phyloP scores from a whole-genome alignment of 2,797 vertebrate species.

The Syngnathus acus region DNA sequence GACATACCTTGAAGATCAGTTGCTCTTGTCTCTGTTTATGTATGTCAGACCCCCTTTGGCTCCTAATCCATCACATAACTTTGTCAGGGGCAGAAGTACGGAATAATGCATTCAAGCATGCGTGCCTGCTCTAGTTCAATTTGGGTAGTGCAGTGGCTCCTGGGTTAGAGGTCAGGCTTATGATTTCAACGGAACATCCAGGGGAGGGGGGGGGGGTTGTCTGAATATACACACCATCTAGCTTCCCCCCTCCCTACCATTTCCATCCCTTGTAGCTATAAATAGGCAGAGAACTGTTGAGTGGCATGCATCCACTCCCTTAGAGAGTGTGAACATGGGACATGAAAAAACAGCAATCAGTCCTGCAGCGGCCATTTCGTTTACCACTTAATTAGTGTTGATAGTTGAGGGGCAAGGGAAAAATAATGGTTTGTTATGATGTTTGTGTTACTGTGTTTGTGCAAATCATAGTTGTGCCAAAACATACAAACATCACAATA shows the following conservation, averaged over 20 bases:
- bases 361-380: conserved; percentile 47
- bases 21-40: conserved; percentile 50
- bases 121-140: conserved; percentile 47
- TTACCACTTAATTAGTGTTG: conserved; percentile 32
- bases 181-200: conserved; percentile 64
- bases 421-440: conserved; percentile 23
- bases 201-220: conserved; percentile 44
- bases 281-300: conserved; percentile 62
- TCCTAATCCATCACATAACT: conserved; percentile 54
- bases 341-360: conserved; percentile 59
- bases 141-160: conserved; percentile 39
- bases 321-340: conserved; percentile 47
- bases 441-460: neutral
- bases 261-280: conserved; percentile 58
- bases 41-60: conserved; percentile 38
- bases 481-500: neutral
- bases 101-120: conserved; percentile 46
- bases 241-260: conserved; percentile 31
- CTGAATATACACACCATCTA: conserved; percentile 63
- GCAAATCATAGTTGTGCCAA: neutral
- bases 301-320: conserved; percentile 51
- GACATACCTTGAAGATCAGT: conserved; percentile 63
- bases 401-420: conserved; percentile 32
- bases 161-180: conserved; percentile 62
- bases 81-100: conserved; percentile 59